Evolutionary conservation across 2,888 invertebrate genomes (phyloP).

Genomic region (Leptothorax acervorum): DNA sequence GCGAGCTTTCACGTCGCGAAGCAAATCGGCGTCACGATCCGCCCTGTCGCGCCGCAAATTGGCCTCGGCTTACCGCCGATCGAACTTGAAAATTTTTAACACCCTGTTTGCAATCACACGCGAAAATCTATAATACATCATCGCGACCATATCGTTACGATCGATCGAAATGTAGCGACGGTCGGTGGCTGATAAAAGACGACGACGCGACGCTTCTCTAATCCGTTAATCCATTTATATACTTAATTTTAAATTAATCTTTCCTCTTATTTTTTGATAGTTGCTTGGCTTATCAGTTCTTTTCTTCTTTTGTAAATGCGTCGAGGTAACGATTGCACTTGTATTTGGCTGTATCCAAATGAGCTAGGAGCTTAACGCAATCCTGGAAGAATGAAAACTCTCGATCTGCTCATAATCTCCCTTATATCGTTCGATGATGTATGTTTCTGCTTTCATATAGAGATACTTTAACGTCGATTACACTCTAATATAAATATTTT

Average conservation of each 20-base stretch:
- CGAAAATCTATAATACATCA: neutral
- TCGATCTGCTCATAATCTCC: conserved; percentile 43
- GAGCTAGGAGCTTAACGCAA: neutral
- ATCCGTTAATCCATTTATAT: neutral
- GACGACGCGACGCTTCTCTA: neutral
- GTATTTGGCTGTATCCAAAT: neutral
- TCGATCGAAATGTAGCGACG: conserved; percentile 19
- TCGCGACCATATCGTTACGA: neutral
- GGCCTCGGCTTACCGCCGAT: conserved; percentile 25
- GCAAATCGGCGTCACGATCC: neutral
- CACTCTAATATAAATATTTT: conserved; percentile 31
- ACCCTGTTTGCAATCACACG: conserved; percentile 33
- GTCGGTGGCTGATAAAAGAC: conserved; percentile 25
- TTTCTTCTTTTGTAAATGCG: neutral
- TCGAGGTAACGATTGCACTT: conserved; percentile 21
- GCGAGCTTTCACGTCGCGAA: conserved; percentile 27
- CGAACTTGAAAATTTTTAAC: conserved; percentile 39
- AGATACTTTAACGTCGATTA: conserved; percentile 49
- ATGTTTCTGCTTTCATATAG: conserved; percentile 30
- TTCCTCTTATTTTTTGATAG: neutral
- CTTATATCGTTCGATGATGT: conserved; percentile 14
- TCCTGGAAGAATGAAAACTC: conserved; percentile 3
- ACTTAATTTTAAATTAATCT: conserved; percentile 18
- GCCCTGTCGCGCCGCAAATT: neutral
- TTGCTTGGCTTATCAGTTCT: conserved; percentile 14